These are phyloP conservation scores for Nematopogon swammerdamellus DNA, from an alignment of 2,888 invertebrate genomes.

Conservation along the genomic window DNA sequence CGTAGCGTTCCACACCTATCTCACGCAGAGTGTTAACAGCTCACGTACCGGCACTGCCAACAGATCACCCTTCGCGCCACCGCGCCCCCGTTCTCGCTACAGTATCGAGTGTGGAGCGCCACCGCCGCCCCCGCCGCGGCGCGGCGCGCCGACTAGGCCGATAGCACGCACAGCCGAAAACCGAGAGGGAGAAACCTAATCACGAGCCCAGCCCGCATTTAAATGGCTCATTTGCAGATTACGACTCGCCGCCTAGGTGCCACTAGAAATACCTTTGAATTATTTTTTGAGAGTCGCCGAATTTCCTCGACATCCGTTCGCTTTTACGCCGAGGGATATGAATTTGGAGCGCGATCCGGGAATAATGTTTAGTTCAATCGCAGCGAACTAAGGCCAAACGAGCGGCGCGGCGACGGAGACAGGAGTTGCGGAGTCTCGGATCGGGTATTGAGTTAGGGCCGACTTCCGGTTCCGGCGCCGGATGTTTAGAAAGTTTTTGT, in stretches of 20 bases:
- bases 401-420: too few species aligned
- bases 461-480: too few species aligned
- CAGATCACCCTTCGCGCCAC: background rate
- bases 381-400: too few species aligned
- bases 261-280: background rate
- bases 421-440: too few species aligned
- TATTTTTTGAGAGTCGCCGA: background rate
- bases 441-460: too few species aligned
- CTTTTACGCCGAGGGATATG: background rate
- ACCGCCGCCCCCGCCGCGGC: too few species aligned
- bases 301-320: background rate
- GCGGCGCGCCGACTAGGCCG: too few species aligned
- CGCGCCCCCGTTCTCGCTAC: background rate
- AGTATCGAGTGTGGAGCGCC: background rate
- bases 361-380: background rate
- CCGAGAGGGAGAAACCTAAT: slow-evolving; percentile 22
- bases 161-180: background rate
- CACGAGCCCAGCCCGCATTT: slow-evolving; percentile 45
- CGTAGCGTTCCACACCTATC: too few species aligned
- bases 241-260: background rate
- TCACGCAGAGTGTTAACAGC: background rate
- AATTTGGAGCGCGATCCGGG: background rate
- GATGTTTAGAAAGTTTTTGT: too few species aligned
- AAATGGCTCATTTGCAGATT: slow-evolving; percentile 33
- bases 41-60: background rate